A percentile compares a stretch with the other conserved stretches of the same genome.
These are phyloP conservation scores for Myzus persicae DNA, from an alignment of 1,140 invertebrate genomes.

Conservation along the genomic window DNA sequence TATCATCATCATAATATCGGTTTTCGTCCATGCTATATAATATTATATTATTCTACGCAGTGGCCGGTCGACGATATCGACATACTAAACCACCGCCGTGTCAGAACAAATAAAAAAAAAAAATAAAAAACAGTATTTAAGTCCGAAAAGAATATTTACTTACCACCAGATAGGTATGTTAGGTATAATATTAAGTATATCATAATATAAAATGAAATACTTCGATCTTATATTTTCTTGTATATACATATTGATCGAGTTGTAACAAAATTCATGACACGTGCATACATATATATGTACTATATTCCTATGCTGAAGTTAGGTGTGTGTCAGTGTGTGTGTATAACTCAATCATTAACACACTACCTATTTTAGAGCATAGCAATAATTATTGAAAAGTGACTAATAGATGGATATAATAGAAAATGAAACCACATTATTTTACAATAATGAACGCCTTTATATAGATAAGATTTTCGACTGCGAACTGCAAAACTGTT, in stretches of 20 bases:
- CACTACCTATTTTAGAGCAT: neutral
- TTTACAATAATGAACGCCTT: neutral
- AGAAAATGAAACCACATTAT: neutral
- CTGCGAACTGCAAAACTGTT: neutral
- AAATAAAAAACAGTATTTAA: neutral
- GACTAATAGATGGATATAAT: neutral
- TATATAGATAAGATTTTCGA: neutral
- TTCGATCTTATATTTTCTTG: neutral
- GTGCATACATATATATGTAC: neutral
- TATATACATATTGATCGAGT: neutral
- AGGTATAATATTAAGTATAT: too few species aligned
- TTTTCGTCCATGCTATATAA: neutral
- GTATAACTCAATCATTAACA: neutral
- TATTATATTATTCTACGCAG: neutral
- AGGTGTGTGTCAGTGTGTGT: neutral
- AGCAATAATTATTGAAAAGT: neutral
- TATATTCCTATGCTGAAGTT: neutral
- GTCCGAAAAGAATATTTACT: neutral
- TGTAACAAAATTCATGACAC: neutral
- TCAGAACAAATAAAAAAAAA: neutral
- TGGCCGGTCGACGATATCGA: neutral
- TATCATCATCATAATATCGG: neutral
- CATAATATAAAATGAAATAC: neutral
- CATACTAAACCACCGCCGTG: neutral
- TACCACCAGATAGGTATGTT: neutral